Conservation (phyloP, 2,797 vertebrate species). For the Sphenopsis melanotis region DNA sequence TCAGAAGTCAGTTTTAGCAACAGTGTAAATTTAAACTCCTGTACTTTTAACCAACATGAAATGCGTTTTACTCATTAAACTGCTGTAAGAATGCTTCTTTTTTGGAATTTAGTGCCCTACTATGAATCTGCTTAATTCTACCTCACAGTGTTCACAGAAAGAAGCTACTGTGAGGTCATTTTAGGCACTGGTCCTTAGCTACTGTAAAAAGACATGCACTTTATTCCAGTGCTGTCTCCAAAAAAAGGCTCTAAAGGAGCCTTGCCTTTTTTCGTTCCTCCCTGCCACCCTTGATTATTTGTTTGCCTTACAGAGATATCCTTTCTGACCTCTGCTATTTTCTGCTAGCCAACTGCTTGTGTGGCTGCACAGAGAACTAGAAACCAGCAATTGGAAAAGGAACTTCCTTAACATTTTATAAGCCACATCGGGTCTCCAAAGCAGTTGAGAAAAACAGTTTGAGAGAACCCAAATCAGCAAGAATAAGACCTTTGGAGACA, state of each 20-base stretch:
- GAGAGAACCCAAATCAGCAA: not conserved
- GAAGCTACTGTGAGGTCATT: not conserved
- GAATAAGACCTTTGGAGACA: not conserved
- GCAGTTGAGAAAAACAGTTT: not conserved
- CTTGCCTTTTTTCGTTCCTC: not conserved
- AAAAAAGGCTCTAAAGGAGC: not conserved
- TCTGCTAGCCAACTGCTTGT: not conserved
- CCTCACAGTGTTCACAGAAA: not conserved
- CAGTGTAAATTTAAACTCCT: not conserved
- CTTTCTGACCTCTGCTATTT: accelerated
- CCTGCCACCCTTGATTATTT: not conserved
- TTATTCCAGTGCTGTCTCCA: not conserved
- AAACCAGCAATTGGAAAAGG: not conserved
- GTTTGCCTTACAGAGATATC: not conserved
- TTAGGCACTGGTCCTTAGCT: not conserved
- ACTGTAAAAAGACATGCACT: not conserved
- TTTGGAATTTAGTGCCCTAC: not conserved
- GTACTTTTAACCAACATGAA: not conserved
- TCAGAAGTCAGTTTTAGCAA: not conserved
- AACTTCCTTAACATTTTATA: not conserved
- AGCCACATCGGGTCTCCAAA: not conserved
- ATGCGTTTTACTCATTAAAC: not conserved
- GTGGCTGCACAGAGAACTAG: not conserved
- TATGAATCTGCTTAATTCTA: not conserved
- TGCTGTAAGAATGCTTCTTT: not conserved